phyloP scores from a whole-genome alignment of 23 tunicate species.

The Clavelina lepadiformis region DNA sequence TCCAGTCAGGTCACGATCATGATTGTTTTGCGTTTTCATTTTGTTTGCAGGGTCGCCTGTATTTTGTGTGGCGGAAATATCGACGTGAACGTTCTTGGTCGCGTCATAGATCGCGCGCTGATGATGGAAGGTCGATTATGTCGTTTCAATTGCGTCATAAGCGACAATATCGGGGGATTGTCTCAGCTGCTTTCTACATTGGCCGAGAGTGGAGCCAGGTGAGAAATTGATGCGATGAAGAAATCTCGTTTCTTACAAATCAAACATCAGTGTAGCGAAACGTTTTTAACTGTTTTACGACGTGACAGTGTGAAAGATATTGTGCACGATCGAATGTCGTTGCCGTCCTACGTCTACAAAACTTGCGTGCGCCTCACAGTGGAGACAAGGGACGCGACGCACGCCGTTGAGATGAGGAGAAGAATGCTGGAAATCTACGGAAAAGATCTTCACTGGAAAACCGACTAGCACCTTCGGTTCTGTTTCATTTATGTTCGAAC shows the following conservation, averaged over 20 bases:
- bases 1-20: neutral
- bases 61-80: conserved; percentile 96
- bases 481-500: no score
- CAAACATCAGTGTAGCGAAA: no score
- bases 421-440: conserved; percentile 48
- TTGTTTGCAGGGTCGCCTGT: conserved; percentile 61
- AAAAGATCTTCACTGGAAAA: conserved; percentile 62
- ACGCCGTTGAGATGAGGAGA: conserved; percentile 30
- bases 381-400: conserved; percentile 54
- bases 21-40: neutral
- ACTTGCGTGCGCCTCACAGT: conserved; percentile 69
- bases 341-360: conserved; percentile 81
- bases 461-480: no score
- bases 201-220: conserved; percentile 44
- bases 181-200: conserved; percentile 27
- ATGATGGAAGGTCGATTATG: conserved; percentile 84
- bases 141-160: conserved; percentile 66
- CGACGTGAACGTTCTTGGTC: conserved; percentile 67
- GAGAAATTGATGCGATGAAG: neutral
- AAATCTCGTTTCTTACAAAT: neutral
- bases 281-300: conserved; percentile 6
- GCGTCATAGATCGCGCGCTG: conserved; percentile 86
- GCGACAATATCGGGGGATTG: conserved; percentile 90
- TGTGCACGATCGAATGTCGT: conserved; percentile 80
- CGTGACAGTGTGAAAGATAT: conserved; percentile 89